Evolutionary conservation across 2,888 invertebrate species (phyloP), one percentile per base, ranked within the genome.

Genomic region (Tiliacea citrago): DNA sequence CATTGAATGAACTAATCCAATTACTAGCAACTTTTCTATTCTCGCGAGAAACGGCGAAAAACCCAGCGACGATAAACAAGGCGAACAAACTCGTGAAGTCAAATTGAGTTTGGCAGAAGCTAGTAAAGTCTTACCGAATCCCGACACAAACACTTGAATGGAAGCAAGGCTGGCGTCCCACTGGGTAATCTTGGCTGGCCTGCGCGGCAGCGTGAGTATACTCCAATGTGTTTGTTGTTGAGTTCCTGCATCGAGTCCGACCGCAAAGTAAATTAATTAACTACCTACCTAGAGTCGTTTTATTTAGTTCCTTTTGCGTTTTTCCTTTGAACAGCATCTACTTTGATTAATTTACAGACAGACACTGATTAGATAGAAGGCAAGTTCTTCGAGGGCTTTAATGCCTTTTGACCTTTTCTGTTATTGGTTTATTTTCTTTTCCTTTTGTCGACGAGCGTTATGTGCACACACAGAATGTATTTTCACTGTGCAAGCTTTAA

Each of bases 81-180:
- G 47, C 57, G 58, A 85, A 75, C 73, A 77, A 77, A 74, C 73
- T 79, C 73, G 67, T 53, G 67, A 71, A 77, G 69, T 62, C 69
- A 75, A 84, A 83, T 75, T 84, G 72, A 74, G 80, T 85, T 83
- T 77, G 68, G 60, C 68, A 62, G 57, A 70, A 75, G 73, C 75
- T 71, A 69, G 24, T 35, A 61, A 57, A 73, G 65, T 57, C 67
- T 73, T 53, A 55, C 58, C 51, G 65, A 63, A 84, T 73, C 58
- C 47, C 24, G 45, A 68, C 51, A 58, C 57, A 82, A 78, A 75
- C 58, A 70, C 68, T 78, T 60, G 47, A 72, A 70, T 49, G 62
- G 51, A 47, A 71, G 61, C 57, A 74, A 74, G 55, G 49, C n/a
- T n/a, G 29, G 21, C 60, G 47, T 51, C 24, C 18, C 51, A 61